A percentile compares a stretch with the other conserved stretches of the same genome.
Evolutionary conservation across 2,888 invertebrate species (phyloP).

Genomic region (Drosophila putrida): DNA sequence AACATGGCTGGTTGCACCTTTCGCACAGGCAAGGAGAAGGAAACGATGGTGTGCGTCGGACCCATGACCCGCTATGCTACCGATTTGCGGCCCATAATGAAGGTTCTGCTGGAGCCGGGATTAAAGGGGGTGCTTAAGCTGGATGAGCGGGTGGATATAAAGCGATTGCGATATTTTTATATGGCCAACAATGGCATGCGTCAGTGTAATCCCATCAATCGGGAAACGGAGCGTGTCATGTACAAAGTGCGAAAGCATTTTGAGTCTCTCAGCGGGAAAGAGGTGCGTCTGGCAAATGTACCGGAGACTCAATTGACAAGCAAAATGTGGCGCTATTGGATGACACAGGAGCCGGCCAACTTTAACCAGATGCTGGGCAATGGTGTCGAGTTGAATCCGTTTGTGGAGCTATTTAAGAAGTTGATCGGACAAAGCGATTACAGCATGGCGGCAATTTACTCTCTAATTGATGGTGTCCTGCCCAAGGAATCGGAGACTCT

Average conservation of each 20-base stretch:
- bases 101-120: constrained; percentile 86
- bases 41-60: constrained; percentile 93
- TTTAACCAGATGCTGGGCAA: constrained; percentile 89
- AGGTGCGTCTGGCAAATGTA: constrained; percentile 76
- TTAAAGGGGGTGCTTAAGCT: constrained; percentile 87
- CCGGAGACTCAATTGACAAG: constrained; percentile 86
- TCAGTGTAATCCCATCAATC: constrained; percentile 89
- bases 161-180: constrained; percentile 91
- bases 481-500: constrained; percentile 89
- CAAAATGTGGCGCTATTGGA: constrained; percentile 91
- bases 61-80: constrained; percentile 92
- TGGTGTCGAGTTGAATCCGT: constrained; percentile 87
- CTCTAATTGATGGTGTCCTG: constrained; percentile 88
- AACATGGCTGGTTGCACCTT: constrained; percentile 89
- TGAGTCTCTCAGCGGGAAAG: constrained; percentile 79
- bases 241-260: constrained; percentile 86
- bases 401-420: constrained; percentile 88
- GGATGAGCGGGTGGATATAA: constrained; percentile 88
- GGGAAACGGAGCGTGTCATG: constrained; percentile 89
- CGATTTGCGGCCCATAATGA: constrained; percentile 93
- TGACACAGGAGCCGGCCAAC: constrained; percentile 89
- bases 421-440: constrained; percentile 88
- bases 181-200: constrained; percentile 91
- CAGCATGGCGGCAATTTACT: constrained; percentile 89
- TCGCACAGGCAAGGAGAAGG: constrained; percentile 88